phyloP scores from a whole-genome alignment of 2,113 vertebrate species.

The Tenrec ecaudatus region DNA sequence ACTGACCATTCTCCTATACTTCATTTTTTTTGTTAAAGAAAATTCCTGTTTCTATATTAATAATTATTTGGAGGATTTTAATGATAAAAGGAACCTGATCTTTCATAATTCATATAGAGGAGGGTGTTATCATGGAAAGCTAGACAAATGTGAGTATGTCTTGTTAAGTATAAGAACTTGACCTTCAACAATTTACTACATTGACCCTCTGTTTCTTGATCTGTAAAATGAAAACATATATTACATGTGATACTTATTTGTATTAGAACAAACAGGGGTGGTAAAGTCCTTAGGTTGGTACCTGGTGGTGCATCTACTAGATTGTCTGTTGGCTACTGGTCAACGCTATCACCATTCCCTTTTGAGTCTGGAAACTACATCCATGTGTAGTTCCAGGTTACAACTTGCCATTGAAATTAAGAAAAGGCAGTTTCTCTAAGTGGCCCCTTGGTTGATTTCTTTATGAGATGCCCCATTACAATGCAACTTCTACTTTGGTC shows the following conservation, averaged over 20 bases:
- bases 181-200: background rate
- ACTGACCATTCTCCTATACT: background rate
- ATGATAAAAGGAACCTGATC: background rate
- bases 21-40: slow-evolving; percentile 19
- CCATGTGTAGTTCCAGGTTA: background rate
- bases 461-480: background rate
- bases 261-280: background rate
- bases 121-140: background rate
- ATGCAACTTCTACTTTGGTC: background rate
- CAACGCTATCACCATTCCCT: background rate
- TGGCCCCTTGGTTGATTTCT: background rate
- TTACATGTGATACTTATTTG: background rate
- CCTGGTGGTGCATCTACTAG: background rate
- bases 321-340: background rate
- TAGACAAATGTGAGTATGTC: background rate
- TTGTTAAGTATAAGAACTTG: background rate
- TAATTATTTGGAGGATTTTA: slow-evolving; percentile 31
- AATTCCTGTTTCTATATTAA: background rate
- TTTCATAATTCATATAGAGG: background rate
- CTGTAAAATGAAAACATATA: background rate
- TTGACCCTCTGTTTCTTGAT: background rate
- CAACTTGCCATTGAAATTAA: background rate
- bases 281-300: background rate
- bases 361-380: background rate
- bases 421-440: background rate